Base-by-base conservation (phyloP, 2,888 invertebrate species). In the Ornithoptera alexandrae region DNA sequence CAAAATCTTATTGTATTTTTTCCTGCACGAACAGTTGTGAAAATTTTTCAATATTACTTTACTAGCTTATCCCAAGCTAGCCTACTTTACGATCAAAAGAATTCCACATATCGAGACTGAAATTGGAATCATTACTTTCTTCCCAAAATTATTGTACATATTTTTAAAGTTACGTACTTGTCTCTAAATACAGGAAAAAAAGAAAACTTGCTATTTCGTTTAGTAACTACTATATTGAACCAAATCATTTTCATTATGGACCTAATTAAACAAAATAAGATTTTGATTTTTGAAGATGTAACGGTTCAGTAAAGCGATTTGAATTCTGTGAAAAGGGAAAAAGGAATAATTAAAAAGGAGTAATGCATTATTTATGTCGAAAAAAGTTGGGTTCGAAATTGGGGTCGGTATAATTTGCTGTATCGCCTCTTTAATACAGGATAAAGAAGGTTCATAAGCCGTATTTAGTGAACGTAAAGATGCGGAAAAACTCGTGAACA, bases 401-500 rank as follows among this genome's bases (percentile, higher is more conserved):
- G 73, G 72, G 74, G 72, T 71, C 72, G 70, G 73, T 73, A 79
- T 81, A 79, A 82, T 81, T 82, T 80, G 74, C 78, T 79, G 77
- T 79, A 83, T 81, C 80, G 79, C 78, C 78, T 77, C 73, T 78
- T 79, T 81, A 82, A 82, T 83, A 82, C 82, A 79, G 79, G 76
- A 68, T 83, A 82, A 83, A 80, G 80, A 75, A 67, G 74, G 77
- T 77, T 76, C 78, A 65, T 81, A 79, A 81, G 78, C 78, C 76
- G 81, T 85, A 84, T 88, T 89, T 87, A 87, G 88, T 81, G 79
- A 77, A 81, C 76, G 82, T 80, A 85, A 87, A 84, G 83, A 86
- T 76, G 81, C 81, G 86, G 84, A 85, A 85, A 84, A 84, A 80
- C 79, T 81, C 82, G 78, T 78, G 79, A 79, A 81, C 82, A 79